These are phyloP conservation scores for Polyommatus iphigenia DNA, from an alignment of 2,888 invertebrate genomes.

Conservation along the genomic window DNA sequence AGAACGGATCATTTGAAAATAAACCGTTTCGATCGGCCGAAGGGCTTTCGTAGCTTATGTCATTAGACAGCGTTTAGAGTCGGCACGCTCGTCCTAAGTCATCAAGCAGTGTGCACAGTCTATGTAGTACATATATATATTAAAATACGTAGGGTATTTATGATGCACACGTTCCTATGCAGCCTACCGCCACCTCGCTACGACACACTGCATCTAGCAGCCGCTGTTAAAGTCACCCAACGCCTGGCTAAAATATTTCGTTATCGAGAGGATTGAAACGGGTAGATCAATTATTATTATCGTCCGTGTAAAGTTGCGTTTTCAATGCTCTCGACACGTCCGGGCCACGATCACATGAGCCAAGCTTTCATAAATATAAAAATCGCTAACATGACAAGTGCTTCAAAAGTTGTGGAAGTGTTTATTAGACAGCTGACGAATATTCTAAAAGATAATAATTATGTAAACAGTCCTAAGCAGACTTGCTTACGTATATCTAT, in stretches of 20 bases:
- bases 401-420: conserved; percentile 48
- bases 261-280: conserved; percentile 40
- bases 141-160: conserved; percentile 44
- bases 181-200: conserved; percentile 60
- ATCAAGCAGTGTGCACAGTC: conserved; percentile 50
- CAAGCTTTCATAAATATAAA: conserved; percentile 48
- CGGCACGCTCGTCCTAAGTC: conserved; percentile 43
- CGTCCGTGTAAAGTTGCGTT: conserved; percentile 26
- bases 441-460: conserved; percentile 34
- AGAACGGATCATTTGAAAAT: conserved; percentile 16
- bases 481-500: conserved; percentile 38
- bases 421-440: conserved; percentile 37
- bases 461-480: conserved; percentile 34
- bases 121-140: conserved; percentile 49
- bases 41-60: conserved; percentile 24
- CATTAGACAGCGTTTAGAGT: conserved; percentile 34
- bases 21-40: conserved; percentile 34
- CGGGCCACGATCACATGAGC: conserved; percentile 51
- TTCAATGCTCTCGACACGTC: conserved; percentile 38
- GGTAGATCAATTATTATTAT: conserved; percentile 12
- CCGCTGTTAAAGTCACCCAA: conserved; percentile 43
- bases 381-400: conserved; percentile 55
- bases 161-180: conserved; percentile 53
- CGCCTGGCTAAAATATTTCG: conserved; percentile 42
- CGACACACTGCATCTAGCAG: conserved; percentile 49